Conservation (phyloP, 1,140 invertebrate genomes). For the Hesperophylax magnus region DNA sequence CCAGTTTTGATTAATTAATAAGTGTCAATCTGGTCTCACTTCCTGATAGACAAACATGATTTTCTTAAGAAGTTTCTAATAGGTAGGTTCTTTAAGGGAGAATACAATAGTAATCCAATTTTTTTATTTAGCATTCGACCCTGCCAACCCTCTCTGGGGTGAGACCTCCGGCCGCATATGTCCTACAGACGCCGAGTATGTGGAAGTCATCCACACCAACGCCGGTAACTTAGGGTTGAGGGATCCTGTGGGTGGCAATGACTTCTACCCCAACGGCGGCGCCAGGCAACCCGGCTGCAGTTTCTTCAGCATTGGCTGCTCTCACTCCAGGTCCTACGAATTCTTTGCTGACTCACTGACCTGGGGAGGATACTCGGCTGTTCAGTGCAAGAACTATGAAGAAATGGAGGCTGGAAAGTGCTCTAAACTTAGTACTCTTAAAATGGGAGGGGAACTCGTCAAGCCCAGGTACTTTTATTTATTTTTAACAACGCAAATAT, state of each 20-base stretch:
- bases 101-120: too few species aligned
- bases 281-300: constrained; percentile 74
- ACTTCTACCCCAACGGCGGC: constrained; percentile 77
- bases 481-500: too few species aligned
- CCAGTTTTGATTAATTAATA: too few species aligned
- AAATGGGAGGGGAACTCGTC: constrained; percentile 41
- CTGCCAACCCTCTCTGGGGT: constrained; percentile 65
- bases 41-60: too few species aligned
- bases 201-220: constrained; percentile 78
- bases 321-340: constrained; percentile 67
- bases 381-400: constrained; percentile 42
- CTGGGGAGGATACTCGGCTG: constrained; percentile 30
- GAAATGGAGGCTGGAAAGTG: constrained; percentile 46
- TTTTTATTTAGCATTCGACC: constrained; percentile 66
- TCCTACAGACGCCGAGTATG: constrained; percentile 71
- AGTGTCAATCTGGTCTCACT: too few species aligned
- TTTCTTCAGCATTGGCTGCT: constrained; percentile 61
- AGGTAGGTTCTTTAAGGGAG: too few species aligned
- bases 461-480: not conserved
- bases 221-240: constrained; percentile 71
- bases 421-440: constrained; percentile 33
- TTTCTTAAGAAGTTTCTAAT: too few species aligned
- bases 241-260: constrained; percentile 70
- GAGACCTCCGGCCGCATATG: constrained; percentile 58
- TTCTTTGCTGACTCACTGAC: constrained; percentile 68